Conservation (phyloP, 1,140 invertebrate genomes). For the Linepithema humile region DNA sequence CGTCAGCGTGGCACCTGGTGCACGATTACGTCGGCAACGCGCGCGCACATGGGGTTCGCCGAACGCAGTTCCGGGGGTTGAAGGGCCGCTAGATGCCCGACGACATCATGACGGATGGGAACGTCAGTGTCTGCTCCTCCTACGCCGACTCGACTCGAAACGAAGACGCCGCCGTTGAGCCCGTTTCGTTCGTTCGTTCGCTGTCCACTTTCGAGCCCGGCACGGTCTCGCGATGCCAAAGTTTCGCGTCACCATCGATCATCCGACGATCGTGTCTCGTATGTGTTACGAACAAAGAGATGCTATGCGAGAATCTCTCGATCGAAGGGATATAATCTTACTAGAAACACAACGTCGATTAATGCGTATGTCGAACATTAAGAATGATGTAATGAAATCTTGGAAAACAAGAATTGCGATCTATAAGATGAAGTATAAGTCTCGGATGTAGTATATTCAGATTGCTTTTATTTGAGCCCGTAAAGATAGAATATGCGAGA, state of each 20-base stretch:
- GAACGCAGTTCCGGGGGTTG: slow-evolving; percentile 39
- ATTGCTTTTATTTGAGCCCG: neutral
- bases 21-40: slow-evolving; percentile 75
- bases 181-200: slow-evolving; percentile 50
- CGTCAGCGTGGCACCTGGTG: slow-evolving; percentile 79
- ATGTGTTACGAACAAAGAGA: neutral
- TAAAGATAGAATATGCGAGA: neutral
- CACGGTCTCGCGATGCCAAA: slow-evolving; percentile 1
- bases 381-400: neutral
- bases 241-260: slow-evolving; percentile 63
- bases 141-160: slow-evolving; percentile 36
- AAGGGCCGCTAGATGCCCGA: slow-evolving; percentile 61
- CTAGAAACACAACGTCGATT: slow-evolving; percentile 35
- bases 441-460: neutral
- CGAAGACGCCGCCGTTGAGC: slow-evolving; percentile 50
- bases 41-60: slow-evolving; percentile 71
- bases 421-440: too few species aligned
- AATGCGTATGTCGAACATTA: neutral
- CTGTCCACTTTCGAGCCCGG: slow-evolving; percentile 60
- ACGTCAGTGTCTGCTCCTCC: slow-evolving; percentile 60
- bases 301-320: neutral
- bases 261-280: slow-evolving; percentile 46
- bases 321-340: slow-evolving; percentile 31
- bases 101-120: slow-evolving; percentile 75
- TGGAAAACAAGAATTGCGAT: neutral